phyloP scores from a whole-genome alignment of 2,888 invertebrate genomes.

The Dynastes grantii region DNA sequence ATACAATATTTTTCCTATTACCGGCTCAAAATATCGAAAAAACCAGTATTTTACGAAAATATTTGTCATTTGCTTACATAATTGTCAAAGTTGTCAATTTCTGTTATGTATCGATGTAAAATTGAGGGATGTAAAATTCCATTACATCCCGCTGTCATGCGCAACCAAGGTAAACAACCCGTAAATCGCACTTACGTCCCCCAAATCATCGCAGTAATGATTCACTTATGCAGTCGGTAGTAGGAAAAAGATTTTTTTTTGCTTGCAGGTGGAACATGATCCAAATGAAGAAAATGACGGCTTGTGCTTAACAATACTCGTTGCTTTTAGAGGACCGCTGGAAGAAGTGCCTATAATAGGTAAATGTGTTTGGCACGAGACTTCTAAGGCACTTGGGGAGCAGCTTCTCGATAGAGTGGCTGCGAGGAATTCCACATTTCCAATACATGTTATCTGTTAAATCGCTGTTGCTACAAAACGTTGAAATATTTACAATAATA shows the following conservation, averaged over 20 bases:
- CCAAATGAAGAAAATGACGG: constrained; percentile 79
- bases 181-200: too few species aligned
- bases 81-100: too few species aligned
- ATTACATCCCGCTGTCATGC: too few species aligned
- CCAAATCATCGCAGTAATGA: too few species aligned
- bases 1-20: too few species aligned
- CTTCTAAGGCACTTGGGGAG: constrained; percentile 80
- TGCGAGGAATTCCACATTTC: constrained; percentile 84
- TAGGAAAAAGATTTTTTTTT: background rate
- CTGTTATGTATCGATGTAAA: too few species aligned
- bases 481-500: constrained; percentile 7
- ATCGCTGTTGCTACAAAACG: constrained; percentile 11
- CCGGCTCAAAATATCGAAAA: too few species aligned
- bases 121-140: too few species aligned
- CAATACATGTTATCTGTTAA: constrained; percentile 81
- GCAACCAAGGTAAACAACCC: too few species aligned
- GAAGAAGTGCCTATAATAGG: constrained; percentile 91
- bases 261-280: constrained; percentile 76
- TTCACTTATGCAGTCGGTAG: too few species aligned
- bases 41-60: too few species aligned
- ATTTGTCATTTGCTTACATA: too few species aligned
- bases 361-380: constrained; percentile 92
- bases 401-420: constrained; percentile 79
- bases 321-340: constrained; percentile 87
- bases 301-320: constrained; percentile 85